Evolutionary conservation across 2,797 vertebrate species (phyloP), one percentile per base, ranked within the genome.

Genomic region (Phrynocephalus forsythii): DNA sequence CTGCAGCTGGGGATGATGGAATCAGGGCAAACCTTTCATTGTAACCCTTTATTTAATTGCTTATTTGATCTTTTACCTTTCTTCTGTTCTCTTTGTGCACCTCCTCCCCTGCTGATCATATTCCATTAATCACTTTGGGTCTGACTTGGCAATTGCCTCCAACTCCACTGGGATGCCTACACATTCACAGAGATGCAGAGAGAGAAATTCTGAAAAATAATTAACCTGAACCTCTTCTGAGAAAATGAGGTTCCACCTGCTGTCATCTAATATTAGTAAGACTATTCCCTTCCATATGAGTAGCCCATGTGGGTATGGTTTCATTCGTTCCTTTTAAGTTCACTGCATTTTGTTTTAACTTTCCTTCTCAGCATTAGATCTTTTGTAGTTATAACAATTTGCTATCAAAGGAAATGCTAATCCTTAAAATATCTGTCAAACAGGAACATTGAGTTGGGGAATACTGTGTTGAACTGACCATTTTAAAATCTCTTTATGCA

Each of bases 401-500:
- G 81, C 16, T 81, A 67, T 81, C 85, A 90, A 84, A 86, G 38
- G 60, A 24, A 83, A 76, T 15, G 10, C 84, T 90, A 88, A 79
- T 84, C 50, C 84, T 87, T 3, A 87, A 85, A 84, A 86, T 72
- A 84, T 73, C 5, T 82, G 20, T 85, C 78, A 79, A 77, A 84
- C 38, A 44, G 38, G 44, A 66, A 4, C 33, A 6, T 9, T 24
- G 20, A 1, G 30, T 33, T 56, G n/a, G 6, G 11, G 15, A 52
- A 7, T 56, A 56, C 52, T 10, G 52, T 56, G 52, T 56, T 56
- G 52, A 56, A 56, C 52, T 56, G 52, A 13, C 52, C 52, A 56
- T 56, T 56, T 56, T 56, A 56, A 56, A 56, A 56, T 56, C 52
- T 56, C 9, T 56, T 16, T 13, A 56, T 87, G 30, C 79, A 87